Evolutionary conservation across 2,888 invertebrate genomes (phyloP), one percentile per base, ranked within the genome.

Genomic region (Drosophila picticornis): DNA sequence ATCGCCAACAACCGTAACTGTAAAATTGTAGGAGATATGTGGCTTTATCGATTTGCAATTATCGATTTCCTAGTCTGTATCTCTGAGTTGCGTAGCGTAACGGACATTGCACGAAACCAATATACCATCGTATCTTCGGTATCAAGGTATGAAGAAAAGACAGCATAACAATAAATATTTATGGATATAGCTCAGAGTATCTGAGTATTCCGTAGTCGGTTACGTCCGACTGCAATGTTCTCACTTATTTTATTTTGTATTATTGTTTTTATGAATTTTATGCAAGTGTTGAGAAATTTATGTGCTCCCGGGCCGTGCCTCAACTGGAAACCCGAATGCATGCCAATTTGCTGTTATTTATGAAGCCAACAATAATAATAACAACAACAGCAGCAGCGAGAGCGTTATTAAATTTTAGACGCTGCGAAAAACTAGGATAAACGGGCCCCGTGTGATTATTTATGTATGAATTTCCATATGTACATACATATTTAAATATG

Each of bases 251-350:
- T 27, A 52, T 68, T 68, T 59, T 71, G 68, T 84, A 40, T 81
- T 80, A 80, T 83, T 90, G 88, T 83, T 82, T 86, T 86, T 82
- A 83, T 90, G 71, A 89, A 80, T 87, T 87, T 81, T 71, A 80
- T 88, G 83, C 91, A 91, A 90, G 91, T 90, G 86, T 82, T 87
- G 86, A 90, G 74, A 82, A 90, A 84, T 87, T 90, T 90, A 87
- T 87, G 90, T 77, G 72, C 85, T 85, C 69, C 68, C 85, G 70
- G 72, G 59, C 70, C 64, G 81, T 68, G 74, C 72, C 71, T 69
- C 80, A 79, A 69, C 82, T 69, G 78, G 78, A 82, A 75, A 69
- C 73, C 83, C 60, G 70, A 89, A 84, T 89, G 84, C 88, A 89
- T 89, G 84, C 84, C 84, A 85, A 85, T 90, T 85, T 90, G 77